These are phyloP conservation scores for Metopia argyrocephala DNA, from an alignment of 2,888 invertebrate species.

Conservation along the genomic window DNA sequence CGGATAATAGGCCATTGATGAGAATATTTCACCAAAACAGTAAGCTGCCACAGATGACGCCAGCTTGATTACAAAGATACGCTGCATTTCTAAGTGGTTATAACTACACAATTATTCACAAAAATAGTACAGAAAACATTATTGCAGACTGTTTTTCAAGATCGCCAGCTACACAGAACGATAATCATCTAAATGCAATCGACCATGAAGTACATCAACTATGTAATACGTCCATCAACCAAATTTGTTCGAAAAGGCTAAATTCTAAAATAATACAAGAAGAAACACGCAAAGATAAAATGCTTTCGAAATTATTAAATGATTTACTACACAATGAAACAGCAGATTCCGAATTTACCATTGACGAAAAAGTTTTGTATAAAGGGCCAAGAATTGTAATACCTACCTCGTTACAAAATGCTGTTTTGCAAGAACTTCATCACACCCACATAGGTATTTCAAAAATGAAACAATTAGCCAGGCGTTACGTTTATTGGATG, in stretches of 20 bases:
- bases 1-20: not conserved
- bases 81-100: not conserved
- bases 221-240: not conserved
- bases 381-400: not conserved
- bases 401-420: not conserved
- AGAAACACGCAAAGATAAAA: not conserved
- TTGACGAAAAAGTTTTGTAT: not conserved
- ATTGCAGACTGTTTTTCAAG: slow-evolving; percentile 1
- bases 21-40: slow-evolving; percentile 6
- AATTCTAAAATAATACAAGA: not conserved
- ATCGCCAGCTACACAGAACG: not conserved
- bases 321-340: not conserved
- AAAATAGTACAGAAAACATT: not conserved
- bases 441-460: slow-evolving; percentile 67
- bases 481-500: slow-evolving; percentile 68
- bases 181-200: not conserved
- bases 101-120: not conserved
- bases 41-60: slow-evolving; percentile 5
- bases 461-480: slow-evolving; percentile 70
- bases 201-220: not conserved
- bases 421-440: slow-evolving; percentile 3
- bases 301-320: not conserved
- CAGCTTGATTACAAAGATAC: not conserved
- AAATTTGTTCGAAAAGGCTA: not conserved
- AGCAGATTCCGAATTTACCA: not conserved